These are phyloP conservation scores for Eulemur rubriventer DNA, from an alignment of 2,797 vertebrate genomes.

Conservation along the genomic window DNA sequence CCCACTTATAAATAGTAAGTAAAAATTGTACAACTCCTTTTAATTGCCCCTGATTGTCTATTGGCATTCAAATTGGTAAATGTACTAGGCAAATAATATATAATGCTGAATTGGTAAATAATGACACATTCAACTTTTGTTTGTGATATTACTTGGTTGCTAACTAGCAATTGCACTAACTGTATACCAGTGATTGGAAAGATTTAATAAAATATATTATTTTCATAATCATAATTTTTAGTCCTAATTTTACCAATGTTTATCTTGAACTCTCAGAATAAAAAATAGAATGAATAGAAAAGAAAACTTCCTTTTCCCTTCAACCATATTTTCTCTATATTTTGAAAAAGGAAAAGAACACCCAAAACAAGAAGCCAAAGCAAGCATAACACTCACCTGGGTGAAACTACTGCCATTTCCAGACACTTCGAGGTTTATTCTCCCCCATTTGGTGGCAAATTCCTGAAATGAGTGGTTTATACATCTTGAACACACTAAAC, in stretches of 20 bases:
- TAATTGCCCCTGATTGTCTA: background rate
- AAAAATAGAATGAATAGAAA: background rate
- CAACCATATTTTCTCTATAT: background rate
- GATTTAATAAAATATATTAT: slow-evolving; percentile 5
- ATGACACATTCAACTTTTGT: background rate
- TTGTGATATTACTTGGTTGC: background rate
- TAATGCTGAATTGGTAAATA: background rate
- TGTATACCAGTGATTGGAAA: background rate
- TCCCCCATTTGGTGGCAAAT: background rate
- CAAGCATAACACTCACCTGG: background rate
- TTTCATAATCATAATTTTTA: background rate
- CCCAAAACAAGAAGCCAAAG: background rate
- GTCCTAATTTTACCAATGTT: background rate
- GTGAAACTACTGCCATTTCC: background rate
- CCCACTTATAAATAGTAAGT: background rate
- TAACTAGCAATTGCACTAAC: background rate
- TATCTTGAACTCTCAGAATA: background rate
- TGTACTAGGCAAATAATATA: background rate
- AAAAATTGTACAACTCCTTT: background rate
- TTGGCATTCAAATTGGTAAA: background rate
- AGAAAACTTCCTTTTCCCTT: background rate
- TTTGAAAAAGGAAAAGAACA: background rate
- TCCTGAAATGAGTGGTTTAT: background rate
- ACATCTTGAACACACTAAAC: background rate
- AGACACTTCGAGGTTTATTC: background rate